Evolutionary conservation across 2,888 invertebrate genomes (phyloP).

Genomic region (Notodonta ziczac): DNA sequence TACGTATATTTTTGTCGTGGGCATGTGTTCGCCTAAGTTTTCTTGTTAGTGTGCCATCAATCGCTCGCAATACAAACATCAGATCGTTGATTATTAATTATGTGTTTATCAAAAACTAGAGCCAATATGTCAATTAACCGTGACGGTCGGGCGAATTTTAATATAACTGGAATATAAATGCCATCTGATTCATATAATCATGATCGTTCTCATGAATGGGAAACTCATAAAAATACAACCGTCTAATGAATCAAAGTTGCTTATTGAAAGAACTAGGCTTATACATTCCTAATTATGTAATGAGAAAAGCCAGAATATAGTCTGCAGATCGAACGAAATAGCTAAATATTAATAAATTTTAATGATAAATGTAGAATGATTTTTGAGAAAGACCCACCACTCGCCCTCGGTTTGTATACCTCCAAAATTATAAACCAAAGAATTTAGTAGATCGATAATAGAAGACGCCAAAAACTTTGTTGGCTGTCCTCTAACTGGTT

Average conservation of each 20-base stretch:
- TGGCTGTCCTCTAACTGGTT: too few species aligned
- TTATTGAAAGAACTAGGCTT: background rate
- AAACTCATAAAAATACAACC: background rate
- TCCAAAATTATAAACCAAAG: too few species aligned
- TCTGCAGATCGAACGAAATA: too few species aligned
- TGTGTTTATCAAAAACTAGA: background rate
- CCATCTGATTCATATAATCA: background rate
- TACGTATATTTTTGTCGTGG: background rate
- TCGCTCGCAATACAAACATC: background rate
- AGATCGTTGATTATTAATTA: background rate
- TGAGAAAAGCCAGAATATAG: background rate
- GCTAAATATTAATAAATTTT: too few species aligned
- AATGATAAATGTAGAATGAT: too few species aligned
- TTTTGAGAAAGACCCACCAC: too few species aligned
- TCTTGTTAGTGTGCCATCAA: background rate
- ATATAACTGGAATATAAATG: background rate
- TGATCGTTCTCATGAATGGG: background rate
- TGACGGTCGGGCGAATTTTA: background rate
- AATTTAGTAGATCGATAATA: too few species aligned
- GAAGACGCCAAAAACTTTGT: too few species aligned
- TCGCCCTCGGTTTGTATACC: too few species aligned
- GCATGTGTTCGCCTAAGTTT: background rate
- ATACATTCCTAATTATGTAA: background rate
- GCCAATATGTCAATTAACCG: constrained; percentile 3
- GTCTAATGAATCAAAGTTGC: background rate